Evolutionary conservation across 1,140 invertebrate species (phyloP), one percentile per base, ranked within the genome.

Genomic region (Oedothorax gibbosus): DNA sequence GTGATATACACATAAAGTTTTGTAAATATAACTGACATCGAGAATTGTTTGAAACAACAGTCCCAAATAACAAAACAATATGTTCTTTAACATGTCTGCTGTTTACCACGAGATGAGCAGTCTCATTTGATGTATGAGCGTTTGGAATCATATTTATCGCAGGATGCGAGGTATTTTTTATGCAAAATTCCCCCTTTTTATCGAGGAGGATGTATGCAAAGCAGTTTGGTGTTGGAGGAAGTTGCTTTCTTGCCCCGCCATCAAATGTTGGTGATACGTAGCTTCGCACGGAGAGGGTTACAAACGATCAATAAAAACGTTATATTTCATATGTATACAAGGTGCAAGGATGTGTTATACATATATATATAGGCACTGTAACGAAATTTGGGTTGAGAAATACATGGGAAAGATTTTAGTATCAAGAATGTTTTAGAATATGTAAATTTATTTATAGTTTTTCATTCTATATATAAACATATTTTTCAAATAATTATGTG

Each of bases 71-170:
- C 35, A 35, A 5, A 35, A 2, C 35, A 1, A 35, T 35, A 35
- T 35, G 1, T 35, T 35, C 35, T 5, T 35, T 35, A 35, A 35
- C 35, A 35, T 35, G 35, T 35, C 35, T 35, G 20, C 78, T 82
- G 80, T 82, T 82, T 82, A 82, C 69, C 56, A 10, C 14, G n/a
- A 49, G 80, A 73, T 72, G 80, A 82, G 57, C 80, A 72, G 65
- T 73, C 68, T 49, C 57, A 57, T 60, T 35, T 10, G 18, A n/a
- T 51, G 71, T 56, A 56, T 51, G 18, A 35, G 35, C 35, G 5
- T 35, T 35, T 35, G 2, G 35, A 5, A 35, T 35, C 35, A 35
- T 57, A 71, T 69, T 81, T 82, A 64, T 73, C 69, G 15, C 80
- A 82, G 80, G 80, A 82, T 82, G 66, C 49, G 50, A 73, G 50